Percentiles rank a stretch among this genome's conserved stretches.
Evolutionary conservation across 2,113 vertebrate genomes (phyloP).

Genomic region (Aramus guarauna): DNA sequence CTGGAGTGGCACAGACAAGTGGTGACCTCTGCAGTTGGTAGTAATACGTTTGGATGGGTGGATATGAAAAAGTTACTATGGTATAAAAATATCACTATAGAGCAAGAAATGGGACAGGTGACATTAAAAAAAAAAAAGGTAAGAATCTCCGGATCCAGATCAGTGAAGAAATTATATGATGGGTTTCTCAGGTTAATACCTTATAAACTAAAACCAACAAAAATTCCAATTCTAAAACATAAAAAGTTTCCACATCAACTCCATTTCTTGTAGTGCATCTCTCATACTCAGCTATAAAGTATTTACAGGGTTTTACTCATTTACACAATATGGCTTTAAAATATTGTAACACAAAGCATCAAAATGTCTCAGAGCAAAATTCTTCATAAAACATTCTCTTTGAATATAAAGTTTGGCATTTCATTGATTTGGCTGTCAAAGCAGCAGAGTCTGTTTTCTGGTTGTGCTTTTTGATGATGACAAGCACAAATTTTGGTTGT

Average conservation of each 20-base stretch:
- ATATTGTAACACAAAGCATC: slow-evolving; percentile 42
- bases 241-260: background rate
- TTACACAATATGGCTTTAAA: slow-evolving; percentile 66
- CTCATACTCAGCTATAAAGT: background rate
- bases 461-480: background rate
- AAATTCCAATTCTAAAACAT: background rate
- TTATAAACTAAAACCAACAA: background rate
- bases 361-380: background rate
- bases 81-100: slow-evolving; percentile 42
- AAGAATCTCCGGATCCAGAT: background rate
- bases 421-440: background rate
- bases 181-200: background rate
- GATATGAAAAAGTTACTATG: background rate
- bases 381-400: slow-evolving; percentile 48
- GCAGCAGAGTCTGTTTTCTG: background rate
- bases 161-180: background rate
- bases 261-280: slow-evolving; percentile 33
- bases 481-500: slow-evolving; percentile 25
- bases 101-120: slow-evolving; percentile 7
- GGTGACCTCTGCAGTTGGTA: background rate
- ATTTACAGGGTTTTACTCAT: slow-evolving; percentile 59
- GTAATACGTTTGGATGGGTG: background rate
- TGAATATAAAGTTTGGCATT: slow-evolving; percentile 42
- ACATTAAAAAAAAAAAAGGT: background rate
- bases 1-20: background rate